phyloP scores from a whole-genome alignment of 2,113 vertebrate species.

The Melanostigma gelatinosum region DNA sequence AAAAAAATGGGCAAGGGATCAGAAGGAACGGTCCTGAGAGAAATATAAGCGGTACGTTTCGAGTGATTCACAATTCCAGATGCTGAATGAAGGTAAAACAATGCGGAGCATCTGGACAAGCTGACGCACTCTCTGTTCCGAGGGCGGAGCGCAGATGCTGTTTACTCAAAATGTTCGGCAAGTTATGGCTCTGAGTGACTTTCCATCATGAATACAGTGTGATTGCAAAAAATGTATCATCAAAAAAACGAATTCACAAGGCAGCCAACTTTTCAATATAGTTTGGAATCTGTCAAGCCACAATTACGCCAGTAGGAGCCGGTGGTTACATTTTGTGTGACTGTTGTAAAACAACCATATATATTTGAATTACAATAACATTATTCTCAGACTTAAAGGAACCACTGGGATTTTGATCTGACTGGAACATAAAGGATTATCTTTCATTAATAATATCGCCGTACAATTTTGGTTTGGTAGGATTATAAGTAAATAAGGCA shows the following conservation, averaged over 20 bases:
- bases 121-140: no score
- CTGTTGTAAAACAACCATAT: no score
- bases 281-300: background rate
- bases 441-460: no score
- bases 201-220: background rate
- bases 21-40: background rate
- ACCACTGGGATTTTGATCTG: no score
- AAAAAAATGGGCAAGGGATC: no score
- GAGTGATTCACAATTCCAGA: background rate
- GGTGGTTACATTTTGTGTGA: background rate
- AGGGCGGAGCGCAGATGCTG: background rate
- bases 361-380: no score
- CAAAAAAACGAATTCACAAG: background rate
- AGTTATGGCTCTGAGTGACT: background rate
- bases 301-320: background rate
- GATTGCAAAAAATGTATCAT: no score
- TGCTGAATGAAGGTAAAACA: background rate
- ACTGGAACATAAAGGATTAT: no score
- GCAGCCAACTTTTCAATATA: background rate
- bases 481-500: no score
- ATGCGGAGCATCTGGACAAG: background rate
- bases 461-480: no score
- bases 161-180: background rate
- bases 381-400: no score
- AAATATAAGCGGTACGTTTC: background rate